Evolutionary conservation across 2,797 vertebrate genomes (phyloP).

Genomic region (Propithecus deckenii): DNA sequence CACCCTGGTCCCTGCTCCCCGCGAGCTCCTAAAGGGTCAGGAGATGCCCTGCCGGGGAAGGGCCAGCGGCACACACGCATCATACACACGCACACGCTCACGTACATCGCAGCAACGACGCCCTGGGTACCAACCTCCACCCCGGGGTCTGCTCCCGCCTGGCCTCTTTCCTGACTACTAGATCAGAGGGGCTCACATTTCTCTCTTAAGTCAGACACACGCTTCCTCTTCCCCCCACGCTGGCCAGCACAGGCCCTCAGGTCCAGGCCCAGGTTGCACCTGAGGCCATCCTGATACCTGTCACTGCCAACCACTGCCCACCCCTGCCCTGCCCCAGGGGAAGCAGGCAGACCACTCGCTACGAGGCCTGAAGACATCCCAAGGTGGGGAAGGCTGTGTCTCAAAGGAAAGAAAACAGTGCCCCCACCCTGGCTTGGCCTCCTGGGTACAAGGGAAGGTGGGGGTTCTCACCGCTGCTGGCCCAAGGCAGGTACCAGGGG

Average conservation of each 20-base stretch:
- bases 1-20: background rate
- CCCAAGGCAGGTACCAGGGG: conserved; percentile 89
- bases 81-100: background rate
- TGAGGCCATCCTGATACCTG: background rate
- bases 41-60: background rate
- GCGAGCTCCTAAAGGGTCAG: background rate
- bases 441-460: background rate
- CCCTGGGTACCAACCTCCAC: too few relatives aligned
- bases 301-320: background rate
- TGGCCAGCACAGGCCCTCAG: background rate
- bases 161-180: background rate
- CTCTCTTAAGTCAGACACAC: background rate
- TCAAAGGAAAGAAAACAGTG: background rate
- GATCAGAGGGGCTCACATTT: background rate
- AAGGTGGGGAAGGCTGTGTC: background rate
- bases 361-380: background rate
- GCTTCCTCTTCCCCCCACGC: too few relatives aligned
- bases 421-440: background rate
- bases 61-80: background rate
- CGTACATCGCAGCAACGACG: background rate
- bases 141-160: background rate
- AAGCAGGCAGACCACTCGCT: background rate
- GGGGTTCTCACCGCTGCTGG: conserved; percentile 81
- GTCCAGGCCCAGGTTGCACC: background rate
- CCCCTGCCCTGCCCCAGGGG: background rate